A percentile compares a stretch with the other conserved stretches of the same genome.
Conservation (phyloP, 2,113 vertebrate genomes). For the Lutjanus erythropterus region DNA sequence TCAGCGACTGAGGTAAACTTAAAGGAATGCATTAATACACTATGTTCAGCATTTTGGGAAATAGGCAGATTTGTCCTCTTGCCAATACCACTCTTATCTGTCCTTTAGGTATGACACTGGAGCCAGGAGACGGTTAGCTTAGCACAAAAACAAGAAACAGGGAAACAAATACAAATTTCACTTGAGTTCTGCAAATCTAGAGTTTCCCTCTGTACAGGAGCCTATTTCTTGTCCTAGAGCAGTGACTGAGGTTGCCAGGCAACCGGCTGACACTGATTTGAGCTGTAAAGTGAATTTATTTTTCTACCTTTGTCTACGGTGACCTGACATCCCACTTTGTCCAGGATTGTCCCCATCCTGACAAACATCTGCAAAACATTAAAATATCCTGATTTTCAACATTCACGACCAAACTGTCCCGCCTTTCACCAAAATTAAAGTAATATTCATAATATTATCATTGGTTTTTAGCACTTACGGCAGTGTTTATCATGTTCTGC, state of each 20-base stretch:
- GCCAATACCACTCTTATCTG: neutral
- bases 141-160: neutral
- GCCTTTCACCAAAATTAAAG: too few species aligned
- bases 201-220: neutral
- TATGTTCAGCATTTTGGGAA: neutral
- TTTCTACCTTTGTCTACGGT: too few species aligned
- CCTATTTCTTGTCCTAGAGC: neutral
- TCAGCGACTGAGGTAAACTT: conserved; percentile 37
- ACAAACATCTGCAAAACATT: too few species aligned
- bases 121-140: neutral
- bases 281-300: neutral
- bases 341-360: too few species aligned
- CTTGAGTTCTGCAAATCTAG: too few species aligned
- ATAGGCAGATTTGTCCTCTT: neutral
- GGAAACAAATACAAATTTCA: neutral
- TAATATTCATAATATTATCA: too few species aligned
- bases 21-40: too few species aligned
- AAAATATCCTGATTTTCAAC: too few species aligned
- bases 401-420: too few species aligned
- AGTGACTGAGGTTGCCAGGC: neutral
- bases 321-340: too few species aligned
- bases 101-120: neutral
- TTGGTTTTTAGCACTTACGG: too few species aligned
- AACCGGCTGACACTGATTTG: neutral
- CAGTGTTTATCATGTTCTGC: too few species aligned